These are phyloP conservation scores for Orycteropus afer DNA, from an alignment of 2,113 vertebrate genomes.

Conservation along the genomic window DNA sequence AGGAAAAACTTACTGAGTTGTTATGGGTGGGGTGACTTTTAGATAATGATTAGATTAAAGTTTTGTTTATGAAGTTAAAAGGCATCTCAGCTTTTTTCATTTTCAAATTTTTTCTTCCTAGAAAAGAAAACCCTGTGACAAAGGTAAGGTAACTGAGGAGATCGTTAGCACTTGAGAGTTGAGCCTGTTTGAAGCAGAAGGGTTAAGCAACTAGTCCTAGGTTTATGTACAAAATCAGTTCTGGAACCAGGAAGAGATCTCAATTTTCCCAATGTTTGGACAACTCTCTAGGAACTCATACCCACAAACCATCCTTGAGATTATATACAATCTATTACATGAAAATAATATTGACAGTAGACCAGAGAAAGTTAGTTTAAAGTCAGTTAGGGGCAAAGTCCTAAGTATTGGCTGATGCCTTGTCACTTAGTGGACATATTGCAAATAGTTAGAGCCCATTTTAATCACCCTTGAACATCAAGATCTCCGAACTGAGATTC, in stretches of 20 bases:
- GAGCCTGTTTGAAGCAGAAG: conserved; percentile 28
- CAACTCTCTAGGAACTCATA: background rate
- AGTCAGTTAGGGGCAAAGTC: background rate
- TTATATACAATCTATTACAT: background rate
- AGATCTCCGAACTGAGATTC: conserved; percentile 41
- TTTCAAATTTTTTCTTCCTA: conserved; percentile 62
- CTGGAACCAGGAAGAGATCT: conserved; percentile 60
- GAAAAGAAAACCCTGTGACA: conserved; percentile 74
- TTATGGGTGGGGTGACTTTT: conserved; percentile 44
- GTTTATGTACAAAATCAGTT: background rate
- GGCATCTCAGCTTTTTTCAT: conserved; percentile 67
- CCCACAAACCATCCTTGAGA: background rate
- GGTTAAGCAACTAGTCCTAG: background rate
- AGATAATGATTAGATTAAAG: background rate
- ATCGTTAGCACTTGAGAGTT: conserved; percentile 53
- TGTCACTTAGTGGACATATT: background rate
- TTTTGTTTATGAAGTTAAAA: conserved; percentile 63
- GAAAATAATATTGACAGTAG: background rate
- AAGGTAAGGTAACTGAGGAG: conserved; percentile 26
- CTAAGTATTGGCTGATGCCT: conserved; percentile 17
- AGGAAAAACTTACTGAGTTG: conserved; percentile 58
- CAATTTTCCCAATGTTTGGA: background rate
- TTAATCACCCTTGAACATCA: background rate
- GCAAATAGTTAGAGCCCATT: conserved; percentile 33
- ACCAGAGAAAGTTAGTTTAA: background rate